Conservation (phyloP, 2,797 vertebrate genomes). For the Alauda arvensis region DNA sequence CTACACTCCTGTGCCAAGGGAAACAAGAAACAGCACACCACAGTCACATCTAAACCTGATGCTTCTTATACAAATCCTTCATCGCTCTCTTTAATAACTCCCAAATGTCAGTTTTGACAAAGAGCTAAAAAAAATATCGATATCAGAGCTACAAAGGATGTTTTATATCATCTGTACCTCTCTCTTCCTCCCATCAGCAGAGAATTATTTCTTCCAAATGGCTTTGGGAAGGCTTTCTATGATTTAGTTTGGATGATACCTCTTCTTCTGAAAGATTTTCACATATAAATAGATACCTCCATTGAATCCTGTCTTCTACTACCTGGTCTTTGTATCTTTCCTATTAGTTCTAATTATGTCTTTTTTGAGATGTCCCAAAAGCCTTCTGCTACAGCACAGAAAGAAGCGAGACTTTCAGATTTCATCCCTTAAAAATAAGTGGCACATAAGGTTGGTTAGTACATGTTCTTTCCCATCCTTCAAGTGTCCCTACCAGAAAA, state of each 20-base stretch:
- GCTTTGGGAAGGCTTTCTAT: not conserved
- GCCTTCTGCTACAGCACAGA: not conserved
- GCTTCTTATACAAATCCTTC: not conserved
- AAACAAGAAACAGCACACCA: not conserved
- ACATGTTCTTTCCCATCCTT: not conserved
- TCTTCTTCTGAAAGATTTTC: not conserved
- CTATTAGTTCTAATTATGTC: not conserved
- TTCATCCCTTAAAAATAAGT: not conserved
- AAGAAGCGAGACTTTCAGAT: not conserved
- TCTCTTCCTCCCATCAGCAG: not conserved
- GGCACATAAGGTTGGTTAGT: not conserved
- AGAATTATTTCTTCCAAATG: not conserved
- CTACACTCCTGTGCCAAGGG: not conserved
- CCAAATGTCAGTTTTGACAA: not conserved
- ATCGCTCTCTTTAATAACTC: not conserved
- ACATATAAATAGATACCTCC: not conserved
- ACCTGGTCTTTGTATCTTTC: not conserved
- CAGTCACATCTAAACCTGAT: not conserved
- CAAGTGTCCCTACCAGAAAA: not conserved
- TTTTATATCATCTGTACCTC: not conserved
- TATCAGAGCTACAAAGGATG: not conserved
- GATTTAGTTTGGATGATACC: not conserved
- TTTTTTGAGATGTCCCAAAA: not conserved
- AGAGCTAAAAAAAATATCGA: not conserved
- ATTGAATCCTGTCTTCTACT: not conserved